A percentile compares a stretch with the other conserved stretches of the same genome.
phyloP scores from a whole-genome alignment of 2,113 vertebrate species.

The Sterna hirundo region DNA sequence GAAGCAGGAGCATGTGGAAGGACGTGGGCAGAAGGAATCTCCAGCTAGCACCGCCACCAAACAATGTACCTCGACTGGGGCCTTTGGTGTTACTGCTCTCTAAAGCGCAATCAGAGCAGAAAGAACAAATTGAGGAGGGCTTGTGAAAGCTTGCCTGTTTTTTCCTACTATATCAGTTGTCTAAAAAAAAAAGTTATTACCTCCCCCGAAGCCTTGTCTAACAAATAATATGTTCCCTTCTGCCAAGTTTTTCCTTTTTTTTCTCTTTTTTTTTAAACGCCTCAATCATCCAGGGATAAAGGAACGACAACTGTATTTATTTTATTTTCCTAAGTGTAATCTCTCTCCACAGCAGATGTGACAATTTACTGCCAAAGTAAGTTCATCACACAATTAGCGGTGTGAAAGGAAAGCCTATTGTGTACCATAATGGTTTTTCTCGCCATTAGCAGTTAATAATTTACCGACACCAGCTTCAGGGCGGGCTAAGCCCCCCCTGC shows the following conservation, averaged over 20 bases:
- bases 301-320: constrained; percentile 62
- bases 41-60: neutral
- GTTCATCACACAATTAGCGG: constrained; percentile 75
- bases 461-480: constrained; percentile 49
- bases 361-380: constrained; percentile 73
- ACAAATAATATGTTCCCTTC: neutral
- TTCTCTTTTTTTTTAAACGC: neutral
- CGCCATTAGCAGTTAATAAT: constrained; percentile 78
- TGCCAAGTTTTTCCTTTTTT: neutral
- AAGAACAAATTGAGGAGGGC: neutral
- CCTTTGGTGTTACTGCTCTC: neutral
- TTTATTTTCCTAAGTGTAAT: constrained; percentile 67
- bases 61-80: accelerated
- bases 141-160: neutral
- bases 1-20: neutral
- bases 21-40: neutral
- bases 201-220: neutral
- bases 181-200: neutral
- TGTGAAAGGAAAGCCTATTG: constrained; percentile 75
- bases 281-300: constrained; percentile 40
- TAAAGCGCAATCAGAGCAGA: neutral
- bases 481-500: neutral
- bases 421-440: constrained; percentile 68
- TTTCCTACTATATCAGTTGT: neutral
- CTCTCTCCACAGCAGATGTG: constrained; percentile 72